These are phyloP conservation scores for Phymatocera aterrima DNA, from an alignment of 2,888 invertebrate genomes.

Conservation along the genomic window DNA sequence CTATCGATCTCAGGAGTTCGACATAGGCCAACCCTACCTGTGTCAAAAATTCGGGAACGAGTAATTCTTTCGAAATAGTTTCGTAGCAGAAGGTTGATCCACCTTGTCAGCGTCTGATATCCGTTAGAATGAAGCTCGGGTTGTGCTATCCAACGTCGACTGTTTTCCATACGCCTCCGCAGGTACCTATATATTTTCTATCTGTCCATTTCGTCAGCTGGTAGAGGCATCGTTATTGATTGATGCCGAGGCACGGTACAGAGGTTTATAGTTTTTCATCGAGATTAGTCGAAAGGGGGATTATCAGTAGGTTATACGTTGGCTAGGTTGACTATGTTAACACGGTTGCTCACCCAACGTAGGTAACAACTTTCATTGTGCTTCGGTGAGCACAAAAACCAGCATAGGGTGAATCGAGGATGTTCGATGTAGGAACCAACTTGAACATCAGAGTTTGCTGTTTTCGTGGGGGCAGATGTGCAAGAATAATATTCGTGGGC, in stretches of 20 bases:
- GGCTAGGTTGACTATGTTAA: background rate
- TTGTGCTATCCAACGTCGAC: background rate
- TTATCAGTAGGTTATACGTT: background rate
- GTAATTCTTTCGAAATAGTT: conserved; percentile 20
- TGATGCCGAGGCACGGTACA: background rate
- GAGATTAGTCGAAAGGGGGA: conserved; percentile 13
- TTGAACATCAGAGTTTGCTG: conserved; percentile 1
- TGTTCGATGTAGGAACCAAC: background rate
- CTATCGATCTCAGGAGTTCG: conserved; percentile 5
- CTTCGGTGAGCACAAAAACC: conserved; percentile 20
- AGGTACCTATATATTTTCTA: background rate
- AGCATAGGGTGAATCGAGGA: background rate
- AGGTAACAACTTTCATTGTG: background rate
- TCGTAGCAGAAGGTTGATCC: conserved; percentile 20
- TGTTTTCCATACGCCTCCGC: background rate
- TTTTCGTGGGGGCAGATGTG: conserved; percentile 27
- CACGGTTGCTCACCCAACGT: background rate
- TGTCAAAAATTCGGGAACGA: background rate
- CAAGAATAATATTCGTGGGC: conserved; percentile 1
- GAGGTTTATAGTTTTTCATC: background rate
- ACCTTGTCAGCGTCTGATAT: conserved; percentile 17
- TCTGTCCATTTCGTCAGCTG: background rate
- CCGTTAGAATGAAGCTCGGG: background rate
- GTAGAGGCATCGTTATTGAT: background rate
- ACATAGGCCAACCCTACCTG: background rate